phyloP scores from a whole-genome alignment of 2,797 vertebrate genomes.

The Pteropus rufus region DNA sequence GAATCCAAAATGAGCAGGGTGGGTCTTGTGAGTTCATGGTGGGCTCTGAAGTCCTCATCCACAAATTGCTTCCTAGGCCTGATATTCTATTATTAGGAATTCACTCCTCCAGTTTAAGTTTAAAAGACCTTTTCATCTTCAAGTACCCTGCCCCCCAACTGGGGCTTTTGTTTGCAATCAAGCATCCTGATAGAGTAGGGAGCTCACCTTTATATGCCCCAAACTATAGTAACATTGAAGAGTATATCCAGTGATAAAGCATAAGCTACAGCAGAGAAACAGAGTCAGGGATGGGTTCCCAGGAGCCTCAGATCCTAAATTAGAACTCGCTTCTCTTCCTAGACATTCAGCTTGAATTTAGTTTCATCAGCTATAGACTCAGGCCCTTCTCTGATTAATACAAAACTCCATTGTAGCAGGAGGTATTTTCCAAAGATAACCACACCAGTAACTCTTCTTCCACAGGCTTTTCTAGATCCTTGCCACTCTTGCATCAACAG shows the following conservation, averaged over 20 bases:
- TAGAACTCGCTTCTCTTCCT: not conserved
- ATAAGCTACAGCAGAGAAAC: not conserved
- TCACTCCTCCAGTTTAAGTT: not conserved
- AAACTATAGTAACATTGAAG: not conserved
- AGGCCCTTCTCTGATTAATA: not conserved
- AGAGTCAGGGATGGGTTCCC: not conserved
- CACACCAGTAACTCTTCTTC: not conserved
- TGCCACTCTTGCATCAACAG: not conserved
- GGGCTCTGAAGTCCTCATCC: not conserved
- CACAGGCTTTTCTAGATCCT: not conserved
- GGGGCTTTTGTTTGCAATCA: not conserved
- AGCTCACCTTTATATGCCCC: not conserved
- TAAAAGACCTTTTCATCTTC: constrained; percentile 9
- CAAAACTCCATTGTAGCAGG: not conserved
- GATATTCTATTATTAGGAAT: not conserved
- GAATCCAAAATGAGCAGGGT: not conserved
- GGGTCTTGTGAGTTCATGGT: not conserved
- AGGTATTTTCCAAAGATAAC: not conserved
- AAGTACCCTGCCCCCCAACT: not conserved
- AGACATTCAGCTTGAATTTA: not conserved
- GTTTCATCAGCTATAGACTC: not conserved
- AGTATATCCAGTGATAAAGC: not conserved
- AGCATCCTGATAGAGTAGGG: not conserved
- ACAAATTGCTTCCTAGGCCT: not conserved
- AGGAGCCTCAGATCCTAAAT: not conserved